These are phyloP conservation scores for Alosa sapidissima DNA, from an alignment of 2,797 vertebrate species.

Conservation along the genomic window DNA sequence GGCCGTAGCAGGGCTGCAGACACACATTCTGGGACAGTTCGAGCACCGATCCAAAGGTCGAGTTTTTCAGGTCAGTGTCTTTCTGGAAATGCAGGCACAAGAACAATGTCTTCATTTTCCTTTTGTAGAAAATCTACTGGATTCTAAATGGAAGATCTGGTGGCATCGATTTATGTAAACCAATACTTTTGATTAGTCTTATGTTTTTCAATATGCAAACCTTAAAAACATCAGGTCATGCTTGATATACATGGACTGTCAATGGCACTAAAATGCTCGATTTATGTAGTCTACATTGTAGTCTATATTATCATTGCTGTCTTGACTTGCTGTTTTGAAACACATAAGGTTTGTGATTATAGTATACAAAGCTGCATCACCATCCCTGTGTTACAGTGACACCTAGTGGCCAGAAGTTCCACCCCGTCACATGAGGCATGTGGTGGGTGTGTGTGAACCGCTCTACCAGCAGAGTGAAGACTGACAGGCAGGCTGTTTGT, in stretches of 20 bases:
- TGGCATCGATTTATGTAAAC: background rate
- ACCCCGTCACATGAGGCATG: background rate
- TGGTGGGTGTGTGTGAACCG: background rate
- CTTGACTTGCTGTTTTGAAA: background rate
- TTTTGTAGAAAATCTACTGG: background rate
- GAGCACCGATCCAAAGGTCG: background rate
- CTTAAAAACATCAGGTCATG: background rate
- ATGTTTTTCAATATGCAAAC: background rate
- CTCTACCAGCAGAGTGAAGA: background rate
- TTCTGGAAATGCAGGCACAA: background rate
- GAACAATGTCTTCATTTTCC: background rate
- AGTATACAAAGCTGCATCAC: too few relatives aligned
- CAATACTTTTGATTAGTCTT: background rate
- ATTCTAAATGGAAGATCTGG: background rate
- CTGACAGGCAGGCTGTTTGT: background rate
- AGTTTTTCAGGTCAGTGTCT: background rate
- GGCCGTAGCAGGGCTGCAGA: background rate
- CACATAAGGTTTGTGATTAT: too few relatives aligned
- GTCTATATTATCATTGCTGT: background rate
- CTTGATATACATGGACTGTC: background rate
- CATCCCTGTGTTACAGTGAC: constrained; percentile 8
- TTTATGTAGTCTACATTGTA: background rate
- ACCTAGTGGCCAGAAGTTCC: background rate
- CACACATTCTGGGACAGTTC: background rate
- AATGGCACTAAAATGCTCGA: background rate